phyloP scores from a whole-genome alignment of 2,888 invertebrate genomes.

The Andrena chrysosceles region DNA sequence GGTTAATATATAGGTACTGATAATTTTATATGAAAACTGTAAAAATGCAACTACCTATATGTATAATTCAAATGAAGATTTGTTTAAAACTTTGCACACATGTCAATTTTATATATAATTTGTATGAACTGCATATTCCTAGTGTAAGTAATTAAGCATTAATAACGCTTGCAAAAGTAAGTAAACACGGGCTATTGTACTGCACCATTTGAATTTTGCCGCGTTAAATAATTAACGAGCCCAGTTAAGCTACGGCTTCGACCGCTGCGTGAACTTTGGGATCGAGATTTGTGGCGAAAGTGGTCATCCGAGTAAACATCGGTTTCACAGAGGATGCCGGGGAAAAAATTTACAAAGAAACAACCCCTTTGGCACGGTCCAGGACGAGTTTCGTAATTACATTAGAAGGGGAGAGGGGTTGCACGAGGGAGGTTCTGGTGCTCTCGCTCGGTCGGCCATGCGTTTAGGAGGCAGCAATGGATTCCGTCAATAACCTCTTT shows the following conservation, averaged over 20 bases:
- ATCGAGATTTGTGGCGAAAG: slow-evolving; percentile 54
- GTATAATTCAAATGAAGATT: too few species aligned
- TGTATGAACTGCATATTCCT: too few species aligned
- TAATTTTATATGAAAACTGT: too few species aligned
- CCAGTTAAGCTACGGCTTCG: slow-evolving; percentile 14
- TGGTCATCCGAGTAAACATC: slow-evolving; percentile 68
- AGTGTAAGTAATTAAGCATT: neutral
- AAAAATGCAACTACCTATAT: too few species aligned
- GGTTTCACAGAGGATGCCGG: slow-evolving; percentile 33
- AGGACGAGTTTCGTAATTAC: slow-evolving; percentile 71
- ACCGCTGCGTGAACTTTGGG: slow-evolving; percentile 42
- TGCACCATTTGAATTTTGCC: neutral
- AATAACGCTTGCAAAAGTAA: neutral
- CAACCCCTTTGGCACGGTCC: slow-evolving; percentile 65
- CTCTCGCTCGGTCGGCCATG: slow-evolving; percentile 68
- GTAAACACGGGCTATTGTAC: neutral
- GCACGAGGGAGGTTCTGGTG: slow-evolving; percentile 51
- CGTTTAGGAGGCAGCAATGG: slow-evolving; percentile 69
- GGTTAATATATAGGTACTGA: too few species aligned
- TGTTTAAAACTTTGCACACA: too few species aligned
- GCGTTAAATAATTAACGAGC: neutral
- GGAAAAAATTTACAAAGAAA: slow-evolving; percentile 44
- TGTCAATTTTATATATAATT: too few species aligned
- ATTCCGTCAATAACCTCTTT: slow-evolving; percentile 75
- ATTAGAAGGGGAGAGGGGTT: slow-evolving; percentile 62